Evolutionary conservation across 2,888 invertebrate genomes (phyloP).

Genomic region (Aporophyla lueneburgensis): DNA sequence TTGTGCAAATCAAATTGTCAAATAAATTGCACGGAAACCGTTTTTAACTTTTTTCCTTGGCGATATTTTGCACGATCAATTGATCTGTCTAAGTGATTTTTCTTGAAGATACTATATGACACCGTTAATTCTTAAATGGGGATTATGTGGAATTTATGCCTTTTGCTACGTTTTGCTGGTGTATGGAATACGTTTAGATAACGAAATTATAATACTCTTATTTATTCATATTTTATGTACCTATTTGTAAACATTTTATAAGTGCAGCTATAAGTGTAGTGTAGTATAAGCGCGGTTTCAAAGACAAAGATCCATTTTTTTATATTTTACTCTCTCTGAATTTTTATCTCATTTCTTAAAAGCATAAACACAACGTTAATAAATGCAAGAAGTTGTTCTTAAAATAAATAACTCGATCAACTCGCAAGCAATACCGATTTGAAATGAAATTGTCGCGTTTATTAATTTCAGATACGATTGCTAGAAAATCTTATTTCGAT

Average conservation of each 20-base stretch:
- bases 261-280: too few species aligned
- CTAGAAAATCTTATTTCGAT: slow-evolving; percentile 21
- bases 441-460: slow-evolving; percentile 13
- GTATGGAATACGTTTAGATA: not conserved
- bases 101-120: slow-evolving; percentile 35
- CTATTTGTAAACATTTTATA: too few species aligned
- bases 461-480: slow-evolving; percentile 22
- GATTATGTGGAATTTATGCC: not conserved
- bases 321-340: not conserved
- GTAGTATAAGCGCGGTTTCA: too few species aligned
- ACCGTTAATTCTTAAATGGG: not conserved
- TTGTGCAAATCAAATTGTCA: slow-evolving; percentile 65
- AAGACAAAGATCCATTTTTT: not conserved
- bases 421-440: not conserved
- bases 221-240: too few species aligned
- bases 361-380: not conserved
- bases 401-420: not conserved
- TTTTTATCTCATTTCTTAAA: not conserved
- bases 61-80: slow-evolving; percentile 48
- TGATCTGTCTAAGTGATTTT: slow-evolving; percentile 51
- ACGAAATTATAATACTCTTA: too few species aligned
- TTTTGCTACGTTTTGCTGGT: not conserved
- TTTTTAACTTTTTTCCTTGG: slow-evolving; percentile 64
- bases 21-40: slow-evolving; percentile 68
- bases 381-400: not conserved